phyloP scores from a whole-genome alignment of 2,797 vertebrate genomes.

The Emys orbicularis region DNA sequence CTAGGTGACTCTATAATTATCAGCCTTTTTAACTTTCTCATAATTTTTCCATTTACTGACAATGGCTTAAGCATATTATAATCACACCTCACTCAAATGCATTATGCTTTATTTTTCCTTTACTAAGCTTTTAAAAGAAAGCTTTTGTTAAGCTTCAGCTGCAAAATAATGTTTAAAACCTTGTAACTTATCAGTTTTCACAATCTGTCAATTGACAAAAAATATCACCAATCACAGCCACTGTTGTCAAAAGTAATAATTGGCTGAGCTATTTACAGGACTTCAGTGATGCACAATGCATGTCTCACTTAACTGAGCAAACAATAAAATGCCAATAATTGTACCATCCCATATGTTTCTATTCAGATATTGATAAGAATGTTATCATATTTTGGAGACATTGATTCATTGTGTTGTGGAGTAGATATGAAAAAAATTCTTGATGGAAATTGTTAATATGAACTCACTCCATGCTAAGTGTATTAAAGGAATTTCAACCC shows the following conservation, averaged over 20 bases:
- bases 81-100: slow-evolving; percentile 44
- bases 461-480: slow-evolving; percentile 63
- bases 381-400: slow-evolving; percentile 55
- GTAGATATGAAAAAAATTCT: slow-evolving; percentile 9
- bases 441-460: slow-evolving; percentile 68
- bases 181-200: slow-evolving; percentile 49
- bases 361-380: slow-evolving; percentile 65
- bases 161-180: slow-evolving; percentile 62
- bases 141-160: slow-evolving; percentile 61
- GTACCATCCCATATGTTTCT: slow-evolving; percentile 36
- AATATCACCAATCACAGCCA: background rate
- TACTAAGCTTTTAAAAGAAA: slow-evolving; percentile 42
- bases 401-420: slow-evolving; percentile 53
- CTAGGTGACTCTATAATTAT: slow-evolving; percentile 70
- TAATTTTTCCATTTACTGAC: slow-evolving; percentile 65
- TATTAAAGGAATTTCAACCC: slow-evolving; percentile 78
- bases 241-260: background rate
- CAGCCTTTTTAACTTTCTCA: slow-evolving; percentile 56
- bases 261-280: background rate
- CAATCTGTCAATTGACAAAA: slow-evolving; percentile 51
- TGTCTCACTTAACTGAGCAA: background rate
- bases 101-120: background rate
- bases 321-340: slow-evolving; percentile 38
- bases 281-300: background rate
- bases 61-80: slow-evolving; percentile 52